Percentiles rank a stretch among this genome's conserved stretches.
phyloP scores from a whole-genome alignment of 1,140 invertebrate genomes.

The Formica exsecta region DNA sequence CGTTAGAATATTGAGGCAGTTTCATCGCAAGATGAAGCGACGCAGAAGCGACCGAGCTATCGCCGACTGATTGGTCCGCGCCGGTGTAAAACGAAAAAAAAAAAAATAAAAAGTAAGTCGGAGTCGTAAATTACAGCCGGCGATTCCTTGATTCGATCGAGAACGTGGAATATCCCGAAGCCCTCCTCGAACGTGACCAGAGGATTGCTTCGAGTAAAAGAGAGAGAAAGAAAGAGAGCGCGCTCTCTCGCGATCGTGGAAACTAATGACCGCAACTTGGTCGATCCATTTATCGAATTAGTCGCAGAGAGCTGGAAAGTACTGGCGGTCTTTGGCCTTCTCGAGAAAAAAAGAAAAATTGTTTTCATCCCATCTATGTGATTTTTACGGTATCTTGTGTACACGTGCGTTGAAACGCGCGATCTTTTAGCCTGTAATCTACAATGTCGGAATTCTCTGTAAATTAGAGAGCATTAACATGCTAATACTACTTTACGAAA shows the following conservation, averaged over 20 bases:
- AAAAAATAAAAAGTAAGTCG: neutral
- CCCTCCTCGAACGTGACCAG: slow-evolving; percentile 46
- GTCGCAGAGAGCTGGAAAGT: slow-evolving; percentile 17
- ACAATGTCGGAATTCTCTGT: neutral
- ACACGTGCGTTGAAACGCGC: neutral
- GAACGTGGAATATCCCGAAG: slow-evolving; percentile 51
- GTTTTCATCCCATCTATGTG: neutral
- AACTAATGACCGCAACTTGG: slow-evolving; percentile 55
- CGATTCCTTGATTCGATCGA: slow-evolving; percentile 65
- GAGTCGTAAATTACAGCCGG: slow-evolving; percentile 59
- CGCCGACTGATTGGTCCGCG: slow-evolving; percentile 43
- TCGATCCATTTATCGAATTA: slow-evolving; percentile 57
- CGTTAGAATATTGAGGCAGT: slow-evolving; percentile 58
- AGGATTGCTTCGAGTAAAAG: slow-evolving; percentile 14
- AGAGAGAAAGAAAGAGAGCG: neutral
- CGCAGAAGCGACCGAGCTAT: slow-evolving; percentile 37
- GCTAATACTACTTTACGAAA: neutral
- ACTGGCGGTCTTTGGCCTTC: neutral
- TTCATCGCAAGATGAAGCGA: slow-evolving; percentile 25
- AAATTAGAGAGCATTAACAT: slow-evolving; percentile 6
- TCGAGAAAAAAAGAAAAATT: slow-evolving; percentile 32
- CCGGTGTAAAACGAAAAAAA: slow-evolving; percentile 9
- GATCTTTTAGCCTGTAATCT: neutral
- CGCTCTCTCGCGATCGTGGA: slow-evolving; percentile 7
- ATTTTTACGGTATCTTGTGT: slow-evolving; percentile 10